Conservation (phyloP, 2,113 vertebrate genomes). For the Calonectris borealis region DNA sequence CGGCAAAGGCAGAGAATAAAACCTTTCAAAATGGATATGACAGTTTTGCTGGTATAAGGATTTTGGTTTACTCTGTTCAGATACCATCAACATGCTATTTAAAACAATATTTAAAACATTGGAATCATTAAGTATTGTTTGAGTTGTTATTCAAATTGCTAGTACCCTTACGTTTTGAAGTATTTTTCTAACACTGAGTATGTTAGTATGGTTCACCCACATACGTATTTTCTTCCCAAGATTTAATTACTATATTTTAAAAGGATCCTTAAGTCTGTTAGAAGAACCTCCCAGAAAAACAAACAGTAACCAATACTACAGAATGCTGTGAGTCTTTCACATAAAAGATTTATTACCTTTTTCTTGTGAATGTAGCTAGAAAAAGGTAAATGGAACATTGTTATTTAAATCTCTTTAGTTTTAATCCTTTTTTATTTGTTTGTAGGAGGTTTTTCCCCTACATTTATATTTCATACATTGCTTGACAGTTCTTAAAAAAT, state of each 20-base stretch:
- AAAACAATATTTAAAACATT: neutral
- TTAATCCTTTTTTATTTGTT: neutral
- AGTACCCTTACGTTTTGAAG: neutral
- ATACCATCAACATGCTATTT: neutral
- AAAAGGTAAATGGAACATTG: neutral
- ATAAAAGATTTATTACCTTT: neutral
- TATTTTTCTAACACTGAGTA: neutral
- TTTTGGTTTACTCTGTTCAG: neutral
- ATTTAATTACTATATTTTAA: neutral
- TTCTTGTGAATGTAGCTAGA: neutral
- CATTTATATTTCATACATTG: neutral
- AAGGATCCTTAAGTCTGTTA: neutral
- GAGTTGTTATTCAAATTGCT: neutral
- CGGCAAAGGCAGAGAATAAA: neutral
- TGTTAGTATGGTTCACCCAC: neutral
- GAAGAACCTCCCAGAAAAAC: neutral
- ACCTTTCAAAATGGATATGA: neutral
- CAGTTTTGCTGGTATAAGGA: neutral
- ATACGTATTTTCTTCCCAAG: neutral
- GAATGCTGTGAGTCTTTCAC: neutral
- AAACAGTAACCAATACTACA: neutral
- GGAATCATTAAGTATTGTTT: neutral
- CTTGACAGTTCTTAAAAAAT: neutral
- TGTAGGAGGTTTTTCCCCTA: neutral
- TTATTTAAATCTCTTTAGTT: neutral